Evolutionary conservation across 2,113 vertebrate species (phyloP).

Genomic region (Rana temporaria): DNA sequence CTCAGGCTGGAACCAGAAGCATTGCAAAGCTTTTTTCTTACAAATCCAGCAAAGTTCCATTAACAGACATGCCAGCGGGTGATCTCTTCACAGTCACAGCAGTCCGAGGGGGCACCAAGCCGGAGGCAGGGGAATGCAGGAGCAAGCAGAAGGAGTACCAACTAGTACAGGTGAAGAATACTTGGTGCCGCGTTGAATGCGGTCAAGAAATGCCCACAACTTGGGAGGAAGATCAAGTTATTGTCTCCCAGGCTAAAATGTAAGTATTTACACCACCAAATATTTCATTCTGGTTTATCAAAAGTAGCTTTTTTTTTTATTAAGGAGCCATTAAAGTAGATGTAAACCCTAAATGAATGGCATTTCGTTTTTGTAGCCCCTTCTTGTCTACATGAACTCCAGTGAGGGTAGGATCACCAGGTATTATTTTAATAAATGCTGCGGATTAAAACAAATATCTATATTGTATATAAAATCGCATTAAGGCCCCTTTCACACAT

Average conservation of each 20-base stretch:
- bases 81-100: not conserved
- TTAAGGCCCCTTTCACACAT: no score
- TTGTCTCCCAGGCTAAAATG: conserved; percentile 80
- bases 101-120: not conserved
- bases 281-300: no score
- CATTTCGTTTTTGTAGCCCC: no score
- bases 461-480: no score
- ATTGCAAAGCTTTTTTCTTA: conserved; percentile 37
- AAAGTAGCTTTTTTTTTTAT: no score
- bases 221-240: conserved; percentile 56
- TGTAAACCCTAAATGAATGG: no score
- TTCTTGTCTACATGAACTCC: no score
- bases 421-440: no score
- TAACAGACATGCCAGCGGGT: conserved; percentile 59
- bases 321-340: no score
- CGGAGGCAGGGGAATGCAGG: conserved; percentile 33
- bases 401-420: no score
- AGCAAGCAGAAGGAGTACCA: conserved; percentile 70
- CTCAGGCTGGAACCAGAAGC: not conserved
- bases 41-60: conserved; percentile 1
- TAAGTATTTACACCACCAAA: conserved; percentile 65
- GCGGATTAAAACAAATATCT: no score
- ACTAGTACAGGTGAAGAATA: conserved; percentile 74
- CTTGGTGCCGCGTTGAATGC: conserved; percentile 72
- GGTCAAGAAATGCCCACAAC: conserved; percentile 58